Base-by-base conservation (phyloP, 2,797 vertebrate species). In the Anabas testudineus region DNA sequence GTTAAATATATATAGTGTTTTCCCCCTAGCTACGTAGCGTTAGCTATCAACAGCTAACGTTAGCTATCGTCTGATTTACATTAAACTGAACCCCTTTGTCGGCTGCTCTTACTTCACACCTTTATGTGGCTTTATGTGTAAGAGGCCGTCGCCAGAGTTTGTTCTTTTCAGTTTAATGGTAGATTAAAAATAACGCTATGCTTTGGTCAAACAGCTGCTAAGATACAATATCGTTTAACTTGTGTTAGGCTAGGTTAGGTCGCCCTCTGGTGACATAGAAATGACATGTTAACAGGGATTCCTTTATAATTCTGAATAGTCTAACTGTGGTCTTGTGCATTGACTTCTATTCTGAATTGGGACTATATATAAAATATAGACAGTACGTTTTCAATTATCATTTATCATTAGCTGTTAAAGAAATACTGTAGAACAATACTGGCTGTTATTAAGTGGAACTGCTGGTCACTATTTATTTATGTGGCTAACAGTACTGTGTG, bases 31-130 rank as follows among this genome's bases (percentile, higher is more conserved):
- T 30, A 14, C 16, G 2, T 32, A 62, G 26, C 51, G 2, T 28
- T 37, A 70, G 57, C 51, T 47, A 30, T n/a, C 41, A 48, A 49
- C 47, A 52, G 67, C 78, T 83, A 84, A 48, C 46, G 7, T 26
- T 62, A 65, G 62, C 57, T 55, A 1, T 22, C 10, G 19, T 15
- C 15, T 24, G 7, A 19, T 48, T 36, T 6, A 13, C 10, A 10
- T 56, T 24, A 7, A 12, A 10, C 8, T 7, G 1, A 45, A 22
- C 12, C 14, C 3, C 2, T 15, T 7, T 43, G 1, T 49, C 1
- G 5, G 16, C 21, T 46, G 43, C 4, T 15, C 0, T 7, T 8
- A 12, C 1, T 7, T 3, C 0, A 14, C 13, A 1, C 3, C 10
- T 34, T 10, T 16, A 1, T 24, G 14, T 18, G 22, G 16, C 2